Evolutionary conservation across 2,113 vertebrate species (phyloP).

Genomic region (Carlito syrichta): DNA sequence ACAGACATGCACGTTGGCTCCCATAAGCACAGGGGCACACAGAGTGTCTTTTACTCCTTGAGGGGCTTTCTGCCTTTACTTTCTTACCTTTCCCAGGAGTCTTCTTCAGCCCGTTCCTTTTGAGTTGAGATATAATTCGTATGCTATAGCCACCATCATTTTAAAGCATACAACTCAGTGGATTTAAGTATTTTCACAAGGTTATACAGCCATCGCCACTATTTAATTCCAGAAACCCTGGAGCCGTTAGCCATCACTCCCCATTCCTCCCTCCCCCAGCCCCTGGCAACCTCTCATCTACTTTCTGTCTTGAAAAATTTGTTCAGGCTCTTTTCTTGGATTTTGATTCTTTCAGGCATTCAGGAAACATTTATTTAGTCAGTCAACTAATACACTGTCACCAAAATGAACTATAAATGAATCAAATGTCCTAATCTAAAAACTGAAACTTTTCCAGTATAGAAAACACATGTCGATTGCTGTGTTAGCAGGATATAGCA

Average conservation of each 20-base stretch:
- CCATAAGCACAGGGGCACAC: fast-evolving
- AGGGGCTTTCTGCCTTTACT: not conserved
- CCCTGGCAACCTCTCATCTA: not conserved
- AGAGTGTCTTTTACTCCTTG: not conserved
- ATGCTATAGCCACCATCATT: too few relatives aligned
- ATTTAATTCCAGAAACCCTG: not conserved
- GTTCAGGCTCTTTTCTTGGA: not conserved
- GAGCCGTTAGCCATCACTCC: not conserved
- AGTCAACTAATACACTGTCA: not conserved
- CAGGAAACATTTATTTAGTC: not conserved
- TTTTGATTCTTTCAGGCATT: not conserved
- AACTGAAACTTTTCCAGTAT: not conserved
- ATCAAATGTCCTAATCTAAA: not conserved
- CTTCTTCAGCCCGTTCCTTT: not conserved
- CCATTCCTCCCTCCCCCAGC: not conserved
- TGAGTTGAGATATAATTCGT: too few relatives aligned
- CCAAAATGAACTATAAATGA: not conserved
- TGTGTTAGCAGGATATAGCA: not conserved
- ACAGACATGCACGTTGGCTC: not conserved
- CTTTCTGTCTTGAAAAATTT: not conserved
- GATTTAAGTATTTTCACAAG: not conserved
- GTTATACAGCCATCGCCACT: not conserved
- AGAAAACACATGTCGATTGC: not conserved
- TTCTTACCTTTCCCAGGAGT: not conserved
- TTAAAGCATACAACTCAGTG: not conserved